A percentile compares a stretch with the other conserved stretches of the same genome.
Evolutionary conservation across 2,113 vertebrate genomes (phyloP).

Genomic region (Piaya cayana): DNA sequence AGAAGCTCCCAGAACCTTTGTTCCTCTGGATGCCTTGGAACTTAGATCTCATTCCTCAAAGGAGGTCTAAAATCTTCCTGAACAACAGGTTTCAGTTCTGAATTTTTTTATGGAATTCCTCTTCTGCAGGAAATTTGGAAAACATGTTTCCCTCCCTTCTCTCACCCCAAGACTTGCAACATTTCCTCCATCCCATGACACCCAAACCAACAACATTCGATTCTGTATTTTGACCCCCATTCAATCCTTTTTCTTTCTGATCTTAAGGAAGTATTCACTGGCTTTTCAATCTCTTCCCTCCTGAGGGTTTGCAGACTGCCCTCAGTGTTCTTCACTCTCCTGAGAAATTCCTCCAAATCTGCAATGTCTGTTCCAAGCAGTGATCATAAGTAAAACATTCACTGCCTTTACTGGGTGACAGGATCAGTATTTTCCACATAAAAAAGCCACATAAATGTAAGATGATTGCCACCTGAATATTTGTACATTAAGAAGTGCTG

Average conservation of each 20-base stretch:
- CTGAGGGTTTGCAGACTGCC: not conserved
- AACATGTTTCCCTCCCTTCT: not conserved
- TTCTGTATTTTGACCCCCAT: not conserved
- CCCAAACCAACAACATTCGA: not conserved
- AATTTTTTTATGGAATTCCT: not conserved
- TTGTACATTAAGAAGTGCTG: not conserved
- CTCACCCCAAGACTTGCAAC: not conserved
- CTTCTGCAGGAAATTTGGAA: not conserved
- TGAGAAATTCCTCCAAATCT: not conserved
- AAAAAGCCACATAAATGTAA: not conserved
- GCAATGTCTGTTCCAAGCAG: not conserved
- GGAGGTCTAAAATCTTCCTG: not conserved
- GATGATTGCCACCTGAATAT: not conserved
- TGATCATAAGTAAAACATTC: not conserved
- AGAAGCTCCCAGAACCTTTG: not conserved
- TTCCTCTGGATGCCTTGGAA: not conserved
- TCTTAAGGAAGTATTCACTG: not conserved
- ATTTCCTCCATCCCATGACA: not conserved
- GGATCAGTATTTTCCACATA: accelerated
- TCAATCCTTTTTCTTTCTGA: not conserved
- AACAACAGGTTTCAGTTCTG: not conserved
- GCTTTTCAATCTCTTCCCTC: not conserved
- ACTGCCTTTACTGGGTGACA: not conserved
- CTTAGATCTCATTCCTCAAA: not conserved
- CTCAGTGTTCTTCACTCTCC: not conserved